These are phyloP conservation scores for Chionomys nivalis DNA, from an alignment of 2,113 vertebrate genomes.

Conservation along the genomic window DNA sequence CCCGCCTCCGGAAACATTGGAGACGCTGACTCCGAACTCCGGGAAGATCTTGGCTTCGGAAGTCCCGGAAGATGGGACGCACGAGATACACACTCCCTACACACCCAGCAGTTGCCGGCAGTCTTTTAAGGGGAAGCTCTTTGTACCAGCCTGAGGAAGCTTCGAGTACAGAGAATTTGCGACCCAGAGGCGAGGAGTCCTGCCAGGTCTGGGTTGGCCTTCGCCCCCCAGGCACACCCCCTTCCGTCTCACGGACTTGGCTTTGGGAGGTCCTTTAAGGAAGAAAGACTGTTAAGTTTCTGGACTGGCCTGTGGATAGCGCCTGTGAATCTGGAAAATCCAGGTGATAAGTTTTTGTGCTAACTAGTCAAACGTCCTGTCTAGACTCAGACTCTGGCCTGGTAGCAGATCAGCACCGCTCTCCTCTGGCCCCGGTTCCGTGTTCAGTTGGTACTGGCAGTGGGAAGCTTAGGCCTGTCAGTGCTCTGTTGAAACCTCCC, in stretches of 20 bases:
- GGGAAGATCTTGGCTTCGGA: constrained; percentile 9
- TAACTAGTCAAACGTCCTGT: neutral
- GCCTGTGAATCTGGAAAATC: constrained; percentile 28
- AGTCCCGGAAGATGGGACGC: neutral
- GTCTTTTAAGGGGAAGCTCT: constrained; percentile 2
- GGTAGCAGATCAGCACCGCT: neutral
- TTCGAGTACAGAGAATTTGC: neutral
- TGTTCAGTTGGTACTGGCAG: neutral
- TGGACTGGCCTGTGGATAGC: neutral
- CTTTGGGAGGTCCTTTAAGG: neutral
- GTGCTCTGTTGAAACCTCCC: neutral
- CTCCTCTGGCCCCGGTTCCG: neutral
- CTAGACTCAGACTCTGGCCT: neutral
- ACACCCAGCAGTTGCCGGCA: neutral
- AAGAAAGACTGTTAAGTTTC: neutral
- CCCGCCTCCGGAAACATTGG: neutral
- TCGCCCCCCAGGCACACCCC: neutral
- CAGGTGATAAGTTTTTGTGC: neutral
- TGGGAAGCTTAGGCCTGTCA: constrained; percentile 8
- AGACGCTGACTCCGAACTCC: constrained; percentile 56
- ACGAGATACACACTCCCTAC: neutral
- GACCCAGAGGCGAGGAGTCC: neutral
- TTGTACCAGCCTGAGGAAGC: neutral
- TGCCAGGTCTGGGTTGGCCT: neutral
- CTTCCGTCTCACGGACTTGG: neutral